A percentile compares a stretch with the other conserved stretches of the same genome.
Conservation (phyloP, 2,888 invertebrate species). For the Macropis europaea region DNA sequence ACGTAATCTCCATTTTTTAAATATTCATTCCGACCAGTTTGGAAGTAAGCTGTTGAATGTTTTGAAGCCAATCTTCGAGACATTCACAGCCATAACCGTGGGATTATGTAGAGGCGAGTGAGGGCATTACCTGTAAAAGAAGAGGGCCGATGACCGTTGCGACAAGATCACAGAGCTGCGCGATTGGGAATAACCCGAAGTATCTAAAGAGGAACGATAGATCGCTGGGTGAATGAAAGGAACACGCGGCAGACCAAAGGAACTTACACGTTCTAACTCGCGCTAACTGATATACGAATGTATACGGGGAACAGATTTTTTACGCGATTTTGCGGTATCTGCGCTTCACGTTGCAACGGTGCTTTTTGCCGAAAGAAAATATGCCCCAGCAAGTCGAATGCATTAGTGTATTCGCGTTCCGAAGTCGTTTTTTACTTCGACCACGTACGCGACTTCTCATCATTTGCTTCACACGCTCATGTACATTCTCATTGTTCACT, state of each 20-base stretch:
- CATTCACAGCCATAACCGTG: no score
- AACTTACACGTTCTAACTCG: slow-evolving; percentile 12
- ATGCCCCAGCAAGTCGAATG: not conserved
- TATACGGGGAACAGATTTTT: not conserved
- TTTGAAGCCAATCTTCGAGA: no score
- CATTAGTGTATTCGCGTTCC: not conserved
- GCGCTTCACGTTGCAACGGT: slow-evolving; percentile 9
- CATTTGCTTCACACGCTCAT: slow-evolving; percentile 2
- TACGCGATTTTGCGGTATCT: not conserved
- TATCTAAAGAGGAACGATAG: slow-evolving; percentile 20
- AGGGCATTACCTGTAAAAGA: slow-evolving; percentile 23
- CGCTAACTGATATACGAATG: slow-evolving; percentile 5
- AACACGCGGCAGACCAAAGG: not conserved
- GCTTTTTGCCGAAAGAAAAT: slow-evolving; percentile 11
- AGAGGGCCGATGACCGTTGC: slow-evolving; percentile 46
- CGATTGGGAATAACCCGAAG: slow-evolving; percentile 6
- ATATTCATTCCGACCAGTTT: no score
- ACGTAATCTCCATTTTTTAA: no score
- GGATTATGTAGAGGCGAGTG: no score
- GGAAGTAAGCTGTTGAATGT: no score
- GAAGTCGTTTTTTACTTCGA: not conserved
- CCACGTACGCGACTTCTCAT: not conserved
- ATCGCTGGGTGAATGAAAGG: not conserved
- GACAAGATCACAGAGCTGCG: slow-evolving; percentile 46
- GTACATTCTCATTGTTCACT: not conserved